A percentile compares a stretch with the other conserved stretches of the same genome.
Evolutionary conservation across 2,888 invertebrate species (phyloP).

Genomic region (Macropis europaea): DNA sequence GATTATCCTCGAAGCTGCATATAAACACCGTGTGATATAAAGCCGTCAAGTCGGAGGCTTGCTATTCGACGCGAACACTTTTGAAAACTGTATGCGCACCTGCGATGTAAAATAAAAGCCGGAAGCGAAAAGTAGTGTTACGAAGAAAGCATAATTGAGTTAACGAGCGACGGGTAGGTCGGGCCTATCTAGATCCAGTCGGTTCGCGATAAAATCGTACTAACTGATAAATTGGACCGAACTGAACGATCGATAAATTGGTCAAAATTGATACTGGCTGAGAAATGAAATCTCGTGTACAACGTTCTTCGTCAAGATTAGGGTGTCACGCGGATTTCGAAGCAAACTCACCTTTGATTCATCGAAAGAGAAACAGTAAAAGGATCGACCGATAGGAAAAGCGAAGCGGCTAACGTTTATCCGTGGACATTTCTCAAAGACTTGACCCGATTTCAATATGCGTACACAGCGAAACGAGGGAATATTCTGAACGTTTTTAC

Average conservation of each 20-base stretch:
- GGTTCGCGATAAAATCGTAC: conserved; percentile 14
- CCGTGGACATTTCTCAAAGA: conserved; percentile 1
- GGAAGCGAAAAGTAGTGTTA: conserved; percentile 35
- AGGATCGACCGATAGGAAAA: not conserved
- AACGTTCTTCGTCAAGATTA: not conserved
- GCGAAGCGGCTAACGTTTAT: not conserved
- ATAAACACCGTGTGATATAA: too few species aligned
- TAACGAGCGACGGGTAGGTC: conserved; percentile 21
- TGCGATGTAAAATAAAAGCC: not conserved
- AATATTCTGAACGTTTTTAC: not conserved
- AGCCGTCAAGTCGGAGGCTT: not conserved
- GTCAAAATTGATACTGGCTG: not conserved
- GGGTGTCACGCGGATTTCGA: not conserved
- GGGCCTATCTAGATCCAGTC: conserved; percentile 45
- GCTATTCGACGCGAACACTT: not conserved
- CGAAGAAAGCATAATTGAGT: conserved; percentile 56
- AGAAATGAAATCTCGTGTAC: not conserved
- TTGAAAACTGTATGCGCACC: not conserved
- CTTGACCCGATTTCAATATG: not conserved
- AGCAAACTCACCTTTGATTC: conserved; percentile 24
- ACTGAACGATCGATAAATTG: not conserved
- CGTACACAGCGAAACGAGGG: not conserved
- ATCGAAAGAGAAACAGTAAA: conserved; percentile 3
- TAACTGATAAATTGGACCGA: not conserved
- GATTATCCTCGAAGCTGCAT: too few species aligned